These are phyloP conservation scores for Tridacna crocea DNA, from an alignment of 2,888 invertebrate species.

Conservation along the genomic window DNA sequence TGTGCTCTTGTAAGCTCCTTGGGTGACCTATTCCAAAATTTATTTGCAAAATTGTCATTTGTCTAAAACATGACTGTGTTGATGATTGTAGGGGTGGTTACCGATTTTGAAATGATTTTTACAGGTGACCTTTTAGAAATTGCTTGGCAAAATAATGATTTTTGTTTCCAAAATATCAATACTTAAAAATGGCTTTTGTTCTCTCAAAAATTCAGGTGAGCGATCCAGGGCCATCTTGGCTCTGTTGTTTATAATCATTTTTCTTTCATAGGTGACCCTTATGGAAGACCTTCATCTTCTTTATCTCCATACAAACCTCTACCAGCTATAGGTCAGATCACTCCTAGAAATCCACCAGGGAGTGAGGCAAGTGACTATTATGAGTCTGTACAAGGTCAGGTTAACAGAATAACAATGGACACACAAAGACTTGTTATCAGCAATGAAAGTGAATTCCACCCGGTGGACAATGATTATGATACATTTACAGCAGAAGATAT, in stretches of 20 bases:
- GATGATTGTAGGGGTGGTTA: too few relatives aligned
- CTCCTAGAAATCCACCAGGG: slow-evolving; percentile 32
- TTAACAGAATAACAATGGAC: slow-evolving; percentile 37
- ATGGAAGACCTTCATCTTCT: slow-evolving; percentile 67
- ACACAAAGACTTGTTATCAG: slow-evolving; percentile 47
- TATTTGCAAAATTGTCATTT: neutral
- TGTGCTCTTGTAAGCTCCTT: too few relatives aligned
- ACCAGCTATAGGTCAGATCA: slow-evolving; percentile 66
- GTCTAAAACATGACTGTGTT: too few relatives aligned
- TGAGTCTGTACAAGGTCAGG: slow-evolving; percentile 23
- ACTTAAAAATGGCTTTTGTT: too few relatives aligned
- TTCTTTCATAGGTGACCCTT: slow-evolving; percentile 54
- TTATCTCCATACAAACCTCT: slow-evolving; percentile 70
- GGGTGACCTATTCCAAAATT: too few relatives aligned
- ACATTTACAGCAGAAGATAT: slow-evolving; percentile 52
- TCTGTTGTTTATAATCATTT: neutral
- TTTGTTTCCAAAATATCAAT: too few relatives aligned
- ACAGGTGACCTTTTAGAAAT: too few relatives aligned
- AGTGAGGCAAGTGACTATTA: neutral
- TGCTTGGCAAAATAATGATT: too few relatives aligned
- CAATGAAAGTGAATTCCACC: slow-evolving; percentile 38
- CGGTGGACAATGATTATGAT: slow-evolving; percentile 44
- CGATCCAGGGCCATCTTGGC: too few relatives aligned
- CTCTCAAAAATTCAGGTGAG: too few relatives aligned
- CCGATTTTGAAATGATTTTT: too few relatives aligned